Conservation (phyloP, 2,797 vertebrate genomes). For the Melanotaenia pygmaea region DNA sequence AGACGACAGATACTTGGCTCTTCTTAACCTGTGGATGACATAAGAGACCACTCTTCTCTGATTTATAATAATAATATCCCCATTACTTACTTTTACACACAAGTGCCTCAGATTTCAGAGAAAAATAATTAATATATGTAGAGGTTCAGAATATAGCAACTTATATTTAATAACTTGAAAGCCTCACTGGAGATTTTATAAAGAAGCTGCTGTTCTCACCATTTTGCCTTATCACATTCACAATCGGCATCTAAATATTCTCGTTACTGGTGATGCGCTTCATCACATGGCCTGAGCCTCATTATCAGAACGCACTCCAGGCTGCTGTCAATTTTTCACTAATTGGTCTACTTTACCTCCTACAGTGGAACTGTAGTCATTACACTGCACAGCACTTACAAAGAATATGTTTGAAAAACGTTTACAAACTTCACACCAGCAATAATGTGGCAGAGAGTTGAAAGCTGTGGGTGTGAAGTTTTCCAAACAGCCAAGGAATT, state of each 20-base stretch:
- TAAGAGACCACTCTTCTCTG: slow-evolving; percentile 12
- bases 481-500: slow-evolving; percentile 32
- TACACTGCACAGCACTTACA: slow-evolving; percentile 18
- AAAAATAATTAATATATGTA: not conserved
- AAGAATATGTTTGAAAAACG: slow-evolving; percentile 28
- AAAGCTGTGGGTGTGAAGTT: slow-evolving; percentile 51
- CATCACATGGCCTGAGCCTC: slow-evolving; percentile 17
- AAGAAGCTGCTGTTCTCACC: slow-evolving; percentile 36
- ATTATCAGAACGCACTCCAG: slow-evolving; percentile 32
- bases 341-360: slow-evolving; percentile 31
- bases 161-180: slow-evolving; percentile 15
- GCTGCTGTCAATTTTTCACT: slow-evolving; percentile 28
- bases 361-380: slow-evolving; percentile 4
- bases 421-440: slow-evolving; percentile 41
- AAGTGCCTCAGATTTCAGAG: slow-evolving; percentile 26
- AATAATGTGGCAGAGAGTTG: slow-evolving; percentile 29
- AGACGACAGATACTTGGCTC: slow-evolving; percentile 20
- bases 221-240: slow-evolving; percentile 27
- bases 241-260: slow-evolving; percentile 26
- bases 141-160: slow-evolving; percentile 2
- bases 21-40: not conserved
- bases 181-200: slow-evolving; percentile 8
- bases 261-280: slow-evolving; percentile 23
- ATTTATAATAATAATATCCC: slow-evolving; percentile 1
- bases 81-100: slow-evolving; percentile 35